phyloP scores from a whole-genome alignment of 2,113 vertebrate genomes.

The Raja brachyura region DNA sequence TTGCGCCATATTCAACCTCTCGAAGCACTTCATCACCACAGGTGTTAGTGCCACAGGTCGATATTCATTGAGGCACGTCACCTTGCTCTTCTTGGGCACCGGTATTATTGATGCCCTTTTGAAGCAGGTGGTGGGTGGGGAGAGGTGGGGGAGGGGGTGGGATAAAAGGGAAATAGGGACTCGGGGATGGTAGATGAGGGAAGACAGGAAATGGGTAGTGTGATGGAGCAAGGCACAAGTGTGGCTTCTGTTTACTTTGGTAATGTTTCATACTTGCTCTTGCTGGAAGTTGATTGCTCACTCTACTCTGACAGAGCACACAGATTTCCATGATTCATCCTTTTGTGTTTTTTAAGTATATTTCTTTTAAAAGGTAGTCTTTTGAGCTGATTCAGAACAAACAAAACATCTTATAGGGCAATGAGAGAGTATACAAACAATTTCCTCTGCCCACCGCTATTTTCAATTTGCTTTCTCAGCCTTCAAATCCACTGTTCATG shows the following conservation, averaged over 20 bases:
- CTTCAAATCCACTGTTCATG: background rate
- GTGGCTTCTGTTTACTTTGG: background rate
- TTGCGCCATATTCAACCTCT: no score
- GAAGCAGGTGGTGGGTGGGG: no score
- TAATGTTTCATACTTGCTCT: background rate
- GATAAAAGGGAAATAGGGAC: no score
- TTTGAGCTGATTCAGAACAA: background rate
- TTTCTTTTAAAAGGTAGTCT: background rate
- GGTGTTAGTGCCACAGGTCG: no score
- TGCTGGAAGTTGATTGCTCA: background rate
- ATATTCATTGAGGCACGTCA: no score
- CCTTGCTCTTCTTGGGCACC: no score
- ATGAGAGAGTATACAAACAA: no score
- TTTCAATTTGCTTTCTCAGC: background rate
- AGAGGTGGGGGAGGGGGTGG: no score
- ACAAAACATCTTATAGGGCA: background rate
- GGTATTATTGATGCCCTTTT: no score
- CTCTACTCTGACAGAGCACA: background rate
- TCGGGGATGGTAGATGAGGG: no score
- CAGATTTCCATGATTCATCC: background rate
- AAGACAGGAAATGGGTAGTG: background rate
- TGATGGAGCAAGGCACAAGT: background rate
- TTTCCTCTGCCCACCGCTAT: background rate
- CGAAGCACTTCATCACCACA: no score
- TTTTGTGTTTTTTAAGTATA: background rate